Evolutionary conservation across 2,888 invertebrate species (phyloP).

Genomic region (Urechis unicinctus): DNA sequence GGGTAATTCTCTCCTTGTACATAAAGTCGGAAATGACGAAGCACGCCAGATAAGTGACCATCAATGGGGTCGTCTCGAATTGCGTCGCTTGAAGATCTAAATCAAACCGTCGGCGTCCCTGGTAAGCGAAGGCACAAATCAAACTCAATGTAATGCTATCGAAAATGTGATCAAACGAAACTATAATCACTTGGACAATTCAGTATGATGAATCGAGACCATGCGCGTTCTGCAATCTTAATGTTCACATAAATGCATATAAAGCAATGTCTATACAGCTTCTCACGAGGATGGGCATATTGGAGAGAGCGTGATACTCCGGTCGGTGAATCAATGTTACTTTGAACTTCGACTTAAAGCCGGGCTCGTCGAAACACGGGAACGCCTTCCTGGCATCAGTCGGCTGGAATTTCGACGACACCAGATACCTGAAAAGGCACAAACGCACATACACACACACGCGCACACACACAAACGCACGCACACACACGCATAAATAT

Average conservation of each 20-base stretch:
- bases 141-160: no score
- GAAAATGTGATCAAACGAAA: no score
- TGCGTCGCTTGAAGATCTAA: slow-evolving; percentile 37
- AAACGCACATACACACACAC: no score
- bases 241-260: no score
- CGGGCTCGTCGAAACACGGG: slow-evolving; percentile 90
- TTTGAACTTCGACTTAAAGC: slow-evolving; percentile 78
- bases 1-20: slow-evolving; percentile 29
- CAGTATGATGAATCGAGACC: no score
- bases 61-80: slow-evolving; percentile 76
- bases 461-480: no score
- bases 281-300: slow-evolving; percentile 73
- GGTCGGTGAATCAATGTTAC: slow-evolving; percentile 69
- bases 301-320: slow-evolving; percentile 57
- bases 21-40: slow-evolving; percentile 86
- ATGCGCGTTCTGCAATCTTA: no score
- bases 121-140: no score
- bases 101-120: no score
- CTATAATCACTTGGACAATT: no score
- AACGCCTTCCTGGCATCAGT: slow-evolving; percentile 88
- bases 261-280: no score
- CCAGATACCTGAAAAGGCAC: slow-evolving; percentile 53
- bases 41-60: slow-evolving; percentile 90
- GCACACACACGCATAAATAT: background rate
- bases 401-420: slow-evolving; percentile 89